Percentiles rank a stretch among this genome's conserved stretches.
phyloP scores from a whole-genome alignment of 2,113 vertebrate genomes.

The Dicaeum eximium region DNA sequence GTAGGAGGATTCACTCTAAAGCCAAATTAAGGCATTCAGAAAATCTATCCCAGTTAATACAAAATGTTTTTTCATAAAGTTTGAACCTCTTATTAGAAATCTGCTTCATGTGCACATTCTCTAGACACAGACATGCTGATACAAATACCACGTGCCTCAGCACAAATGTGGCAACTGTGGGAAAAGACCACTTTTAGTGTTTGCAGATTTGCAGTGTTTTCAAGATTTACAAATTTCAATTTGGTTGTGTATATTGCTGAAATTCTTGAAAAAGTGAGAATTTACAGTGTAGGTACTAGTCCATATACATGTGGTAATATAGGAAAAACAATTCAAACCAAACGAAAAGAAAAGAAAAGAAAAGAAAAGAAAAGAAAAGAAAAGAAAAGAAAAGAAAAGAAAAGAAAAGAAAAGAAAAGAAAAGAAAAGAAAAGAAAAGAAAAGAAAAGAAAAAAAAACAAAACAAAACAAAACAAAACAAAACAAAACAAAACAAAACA shows the following conservation, averaged over 20 bases:
- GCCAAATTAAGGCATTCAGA: neutral
- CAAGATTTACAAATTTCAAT: neutral
- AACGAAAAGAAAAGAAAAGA: neutral
- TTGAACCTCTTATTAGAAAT: neutral
- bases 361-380: too few species aligned
- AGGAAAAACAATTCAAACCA: neutral
- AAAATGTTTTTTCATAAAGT: neutral
- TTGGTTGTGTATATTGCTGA: neutral
- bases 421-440: too few species aligned
- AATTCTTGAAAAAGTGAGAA: neutral
- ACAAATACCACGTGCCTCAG: fast-evolving
- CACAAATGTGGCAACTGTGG: neutral
- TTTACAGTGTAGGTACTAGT: neutral
- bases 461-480: neutral
- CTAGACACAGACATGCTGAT: neutral
- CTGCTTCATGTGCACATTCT: neutral
- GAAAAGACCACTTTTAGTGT: neutral
- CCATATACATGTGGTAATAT: neutral
- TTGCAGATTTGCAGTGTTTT: neutral
- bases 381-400: too few species aligned
- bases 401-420: too few species aligned
- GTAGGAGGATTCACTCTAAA: neutral
- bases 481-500: too few species aligned
- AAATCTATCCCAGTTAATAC: neutral
- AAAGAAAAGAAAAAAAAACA: too few species aligned